phyloP scores from a whole-genome alignment of 2,113 vertebrate genomes.

The Tragelaphus strepsiceros region DNA sequence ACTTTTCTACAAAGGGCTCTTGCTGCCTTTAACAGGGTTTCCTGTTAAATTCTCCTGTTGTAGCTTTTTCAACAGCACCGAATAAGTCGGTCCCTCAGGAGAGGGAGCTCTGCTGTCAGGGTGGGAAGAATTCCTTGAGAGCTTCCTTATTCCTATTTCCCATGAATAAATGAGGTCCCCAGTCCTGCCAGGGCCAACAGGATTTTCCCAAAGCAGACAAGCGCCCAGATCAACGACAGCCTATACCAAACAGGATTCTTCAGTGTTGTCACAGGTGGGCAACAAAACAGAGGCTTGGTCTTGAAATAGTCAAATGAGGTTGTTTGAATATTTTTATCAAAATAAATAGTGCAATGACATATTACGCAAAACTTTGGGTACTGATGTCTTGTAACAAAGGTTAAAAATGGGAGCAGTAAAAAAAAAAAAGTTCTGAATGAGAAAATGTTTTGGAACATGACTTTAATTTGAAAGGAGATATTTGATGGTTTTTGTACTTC shows the following conservation, averaged over 20 bases:
- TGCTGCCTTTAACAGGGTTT: background rate
- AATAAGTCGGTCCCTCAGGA: background rate
- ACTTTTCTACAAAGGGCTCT: background rate
- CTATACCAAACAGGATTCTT: background rate
- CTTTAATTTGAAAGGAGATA: background rate
- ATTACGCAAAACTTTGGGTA: background rate
- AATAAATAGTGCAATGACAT: background rate
- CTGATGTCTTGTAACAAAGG: background rate
- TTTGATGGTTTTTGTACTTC: background rate
- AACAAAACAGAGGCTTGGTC: background rate
- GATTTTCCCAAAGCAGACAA: background rate
- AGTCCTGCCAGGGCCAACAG: background rate
- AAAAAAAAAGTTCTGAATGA: background rate
- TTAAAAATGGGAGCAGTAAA: background rate
- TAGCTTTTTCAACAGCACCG: background rate
- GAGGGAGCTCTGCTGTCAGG: background rate
- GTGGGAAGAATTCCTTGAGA: constrained; percentile 27
- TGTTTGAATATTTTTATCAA: background rate
- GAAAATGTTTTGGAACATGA: background rate
- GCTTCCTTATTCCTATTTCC: constrained; percentile 3
- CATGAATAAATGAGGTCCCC: background rate
- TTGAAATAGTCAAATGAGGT: background rate
- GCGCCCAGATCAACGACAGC: background rate
- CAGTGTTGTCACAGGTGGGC: background rate
- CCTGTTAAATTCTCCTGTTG: background rate